These are phyloP conservation scores for Andrena bicolor DNA, from an alignment of 2,888 invertebrate genomes.

Conservation along the genomic window DNA sequence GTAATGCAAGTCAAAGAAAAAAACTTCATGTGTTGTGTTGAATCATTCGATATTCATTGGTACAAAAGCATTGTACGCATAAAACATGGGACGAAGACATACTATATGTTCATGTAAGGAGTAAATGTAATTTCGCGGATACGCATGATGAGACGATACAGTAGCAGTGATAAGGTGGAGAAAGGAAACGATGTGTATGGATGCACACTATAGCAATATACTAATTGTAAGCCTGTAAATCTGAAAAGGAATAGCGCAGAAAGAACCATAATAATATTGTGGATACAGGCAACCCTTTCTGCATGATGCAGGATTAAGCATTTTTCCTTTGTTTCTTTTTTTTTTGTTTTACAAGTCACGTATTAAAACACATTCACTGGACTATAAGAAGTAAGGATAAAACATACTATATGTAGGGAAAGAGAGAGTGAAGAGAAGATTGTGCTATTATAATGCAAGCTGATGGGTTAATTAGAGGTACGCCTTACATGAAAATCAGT, in stretches of 20 bases:
- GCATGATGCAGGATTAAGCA: conserved; percentile 72
- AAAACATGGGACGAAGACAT: conserved; percentile 73
- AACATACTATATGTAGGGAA: conserved; percentile 65
- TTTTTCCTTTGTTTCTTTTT: conserved; percentile 69
- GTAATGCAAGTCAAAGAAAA: conserved; percentile 80
- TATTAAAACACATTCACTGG: conserved; percentile 57
- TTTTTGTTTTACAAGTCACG: conserved; percentile 56
- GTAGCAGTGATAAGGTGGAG: conserved; percentile 77
- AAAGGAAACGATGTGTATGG: conserved; percentile 70
- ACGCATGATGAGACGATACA: conserved; percentile 79
- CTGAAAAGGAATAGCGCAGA: conserved; percentile 70
- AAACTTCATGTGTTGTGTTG: conserved; percentile 77
- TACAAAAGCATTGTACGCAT: conserved; percentile 65
- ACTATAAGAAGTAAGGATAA: conserved; percentile 69
- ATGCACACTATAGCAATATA: conserved; percentile 79
- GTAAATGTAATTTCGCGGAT: conserved; percentile 79
- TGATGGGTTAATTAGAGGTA: conserved; percentile 57
- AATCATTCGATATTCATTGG: conserved; percentile 73
- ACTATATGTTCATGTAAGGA: conserved; percentile 77
- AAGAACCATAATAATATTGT: conserved; percentile 57
- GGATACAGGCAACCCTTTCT: conserved; percentile 65
- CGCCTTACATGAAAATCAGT: conserved; percentile 63
- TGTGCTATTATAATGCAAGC: conserved; percentile 61
- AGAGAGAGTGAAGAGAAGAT: conserved; percentile 46
- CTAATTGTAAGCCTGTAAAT: conserved; percentile 78